Conservation (phyloP, 2,888 invertebrate genomes). For the Andrena dorsata region DNA sequence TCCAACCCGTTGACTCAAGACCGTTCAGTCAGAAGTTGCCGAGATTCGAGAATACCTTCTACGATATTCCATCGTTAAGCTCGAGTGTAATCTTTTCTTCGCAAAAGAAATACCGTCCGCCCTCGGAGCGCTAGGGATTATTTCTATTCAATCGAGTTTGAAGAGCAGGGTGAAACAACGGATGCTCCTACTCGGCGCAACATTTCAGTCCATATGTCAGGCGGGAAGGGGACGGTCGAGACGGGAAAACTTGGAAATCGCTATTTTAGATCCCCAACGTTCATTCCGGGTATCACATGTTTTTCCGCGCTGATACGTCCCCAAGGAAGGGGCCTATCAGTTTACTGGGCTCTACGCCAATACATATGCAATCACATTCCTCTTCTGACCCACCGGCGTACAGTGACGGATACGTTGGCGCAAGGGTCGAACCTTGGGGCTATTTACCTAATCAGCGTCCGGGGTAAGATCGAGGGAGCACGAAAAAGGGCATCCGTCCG, state of each 20-base stretch:
- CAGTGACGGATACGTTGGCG: conserved; percentile 64
- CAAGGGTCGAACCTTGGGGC: conserved; percentile 62
- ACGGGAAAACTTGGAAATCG: conserved; percentile 37
- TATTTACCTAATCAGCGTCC: conserved; percentile 78
- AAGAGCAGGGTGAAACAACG: background rate
- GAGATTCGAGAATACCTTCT: too few relatives aligned
- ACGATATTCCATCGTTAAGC: background rate
- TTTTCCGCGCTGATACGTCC: conserved; percentile 55
- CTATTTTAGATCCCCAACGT: conserved; percentile 13
- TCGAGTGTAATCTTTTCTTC: background rate
- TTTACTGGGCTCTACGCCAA: conserved; percentile 50
- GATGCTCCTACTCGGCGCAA: background rate
- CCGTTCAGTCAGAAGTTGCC: too few relatives aligned
- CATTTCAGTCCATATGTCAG: conserved; percentile 28
- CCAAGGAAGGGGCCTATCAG: conserved; percentile 59
- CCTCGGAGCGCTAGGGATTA: background rate
- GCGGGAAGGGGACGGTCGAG: background rate
- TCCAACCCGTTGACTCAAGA: too few relatives aligned
- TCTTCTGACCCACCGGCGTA: conserved; percentile 45
- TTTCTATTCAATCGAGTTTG: background rate
- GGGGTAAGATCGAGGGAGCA: conserved; percentile 51
- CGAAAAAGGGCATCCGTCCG: conserved; percentile 58
- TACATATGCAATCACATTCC: conserved; percentile 59
- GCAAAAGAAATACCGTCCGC: background rate
- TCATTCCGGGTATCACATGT: conserved; percentile 42